Base-by-base conservation (phyloP, 2,888 invertebrate genomes). In the Hypercompe scribonia region DNA sequence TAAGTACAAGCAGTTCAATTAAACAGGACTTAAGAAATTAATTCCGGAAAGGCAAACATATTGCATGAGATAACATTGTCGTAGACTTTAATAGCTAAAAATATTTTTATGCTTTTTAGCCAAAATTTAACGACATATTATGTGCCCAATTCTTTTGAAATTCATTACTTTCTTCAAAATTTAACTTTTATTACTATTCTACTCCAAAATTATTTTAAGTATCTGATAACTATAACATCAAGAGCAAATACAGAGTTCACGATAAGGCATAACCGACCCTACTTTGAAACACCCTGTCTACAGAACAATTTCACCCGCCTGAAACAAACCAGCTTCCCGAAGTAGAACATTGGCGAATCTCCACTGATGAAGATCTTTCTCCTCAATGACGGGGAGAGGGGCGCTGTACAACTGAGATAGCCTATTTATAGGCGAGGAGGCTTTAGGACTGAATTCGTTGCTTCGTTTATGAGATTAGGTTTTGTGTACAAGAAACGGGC, bases 381-480 rank as follows among this genome's bases (percentile, higher is more conserved):
- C 72, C 33, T 54, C 68, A 46, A 64, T 68, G 64, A 67, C 28
- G 63, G 50, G 21, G 34, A n/a, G 70, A 28, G n/a, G 34, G 65
- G 31, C n/a, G 67, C 68, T 70, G 46, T 77, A 74, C 78, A 66
- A 73, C 70, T 79, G 63, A 68, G 63, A 77, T 75, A 54, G 73
- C 74, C 82, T 80, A 83, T 83, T 80, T 81, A 81, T 71, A 77
- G 73, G 68, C 79, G 36, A 46, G 68, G 28, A 34, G 71, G 73
- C 65, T 73, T 73, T 73, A 73, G 31, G 21, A 65, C 66, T 73
- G 74, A 76, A 77, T 79, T 77, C 80, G 82, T 79, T 78, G 82
- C 75, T 75, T 70, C 75, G 75, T 81, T 82, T 82, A 82, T 75
- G 81, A 82, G 82, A 82, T 82, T 81, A 82, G 76, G 79, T 81